phyloP scores from a whole-genome alignment of 2,113 vertebrate genomes.

The Tupaia chinensis region DNA sequence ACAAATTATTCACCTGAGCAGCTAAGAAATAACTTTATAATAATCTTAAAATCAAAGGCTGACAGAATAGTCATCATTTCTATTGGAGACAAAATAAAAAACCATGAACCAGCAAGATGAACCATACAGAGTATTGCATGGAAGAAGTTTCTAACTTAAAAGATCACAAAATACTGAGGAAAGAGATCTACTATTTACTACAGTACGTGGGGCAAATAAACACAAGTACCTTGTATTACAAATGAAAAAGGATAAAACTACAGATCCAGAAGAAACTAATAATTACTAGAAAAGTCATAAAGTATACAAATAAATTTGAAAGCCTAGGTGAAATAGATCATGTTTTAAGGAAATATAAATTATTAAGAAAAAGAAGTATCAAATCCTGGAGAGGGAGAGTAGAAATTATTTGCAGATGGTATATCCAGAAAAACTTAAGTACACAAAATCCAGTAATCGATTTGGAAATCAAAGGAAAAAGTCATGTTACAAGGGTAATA shows the following conservation, averaged over 20 bases:
- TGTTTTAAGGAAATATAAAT: constrained; percentile 31
- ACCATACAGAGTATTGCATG: not conserved
- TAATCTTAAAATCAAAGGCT: not conserved
- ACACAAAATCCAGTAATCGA: constrained; percentile 16
- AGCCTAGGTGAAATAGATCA: not conserved
- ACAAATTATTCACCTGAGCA: constrained; percentile 13
- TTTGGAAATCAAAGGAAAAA: constrained; percentile 28
- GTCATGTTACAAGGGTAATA: not conserved
- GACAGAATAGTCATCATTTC: not conserved
- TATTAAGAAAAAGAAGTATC: not conserved
- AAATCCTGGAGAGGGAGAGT: not conserved
- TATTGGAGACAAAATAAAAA: not conserved
- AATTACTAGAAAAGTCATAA: constrained; percentile 13
- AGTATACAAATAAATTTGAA: constrained; percentile 51
- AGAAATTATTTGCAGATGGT: constrained; percentile 48
- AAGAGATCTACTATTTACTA: not conserved
- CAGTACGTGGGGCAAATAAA: constrained; percentile 27
- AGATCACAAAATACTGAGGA: not conserved
- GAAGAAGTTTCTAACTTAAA: constrained; percentile 49
- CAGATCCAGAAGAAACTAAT: constrained; percentile 4
- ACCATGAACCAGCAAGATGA: not conserved
- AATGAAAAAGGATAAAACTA: constrained; percentile 44
- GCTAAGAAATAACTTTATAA: constrained; percentile 38
- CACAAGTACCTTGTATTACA: constrained; percentile 7
- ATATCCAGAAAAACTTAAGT: not conserved